A percentile compares a stretch with the other conserved stretches of the same genome.
Conservation (phyloP, 2,113 vertebrate genomes). For the Phocoena sinus region DNA sequence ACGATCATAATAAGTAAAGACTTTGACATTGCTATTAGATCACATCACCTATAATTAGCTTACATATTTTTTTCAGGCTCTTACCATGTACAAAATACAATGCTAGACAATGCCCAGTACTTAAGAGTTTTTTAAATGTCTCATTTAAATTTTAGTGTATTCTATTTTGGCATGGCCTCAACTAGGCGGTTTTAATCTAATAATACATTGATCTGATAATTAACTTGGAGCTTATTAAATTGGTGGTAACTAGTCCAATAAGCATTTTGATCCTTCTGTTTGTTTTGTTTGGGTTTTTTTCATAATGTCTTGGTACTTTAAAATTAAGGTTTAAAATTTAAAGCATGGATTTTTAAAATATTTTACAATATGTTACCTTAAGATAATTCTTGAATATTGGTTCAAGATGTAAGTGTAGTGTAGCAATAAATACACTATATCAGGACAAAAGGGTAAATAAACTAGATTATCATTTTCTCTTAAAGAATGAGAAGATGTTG, state of each 20-base stretch:
- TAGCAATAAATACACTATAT: not conserved
- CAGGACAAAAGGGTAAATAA: not conserved
- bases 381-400: not conserved
- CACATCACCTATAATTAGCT: not conserved
- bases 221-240: not conserved
- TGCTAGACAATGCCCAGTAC: not conserved
- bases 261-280: not conserved
- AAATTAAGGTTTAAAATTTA: not conserved
- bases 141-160: conserved; percentile 16
- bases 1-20: not conserved
- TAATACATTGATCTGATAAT: not conserved
- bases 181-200: not conserved
- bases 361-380: not conserved
- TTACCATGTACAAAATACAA: not conserved
- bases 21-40: not conserved
- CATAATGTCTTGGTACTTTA: not conserved
- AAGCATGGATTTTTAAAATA: not conserved
- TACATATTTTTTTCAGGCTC: not conserved
- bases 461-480: not conserved
- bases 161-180: not conserved
- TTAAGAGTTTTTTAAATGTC: not conserved
- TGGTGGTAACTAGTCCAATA: not conserved
- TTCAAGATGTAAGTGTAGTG: not conserved
- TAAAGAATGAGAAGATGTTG: not conserved
- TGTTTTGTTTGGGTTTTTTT: not conserved